phyloP scores from a whole-genome alignment of 2,888 invertebrate species.

The Hedya salicella region DNA sequence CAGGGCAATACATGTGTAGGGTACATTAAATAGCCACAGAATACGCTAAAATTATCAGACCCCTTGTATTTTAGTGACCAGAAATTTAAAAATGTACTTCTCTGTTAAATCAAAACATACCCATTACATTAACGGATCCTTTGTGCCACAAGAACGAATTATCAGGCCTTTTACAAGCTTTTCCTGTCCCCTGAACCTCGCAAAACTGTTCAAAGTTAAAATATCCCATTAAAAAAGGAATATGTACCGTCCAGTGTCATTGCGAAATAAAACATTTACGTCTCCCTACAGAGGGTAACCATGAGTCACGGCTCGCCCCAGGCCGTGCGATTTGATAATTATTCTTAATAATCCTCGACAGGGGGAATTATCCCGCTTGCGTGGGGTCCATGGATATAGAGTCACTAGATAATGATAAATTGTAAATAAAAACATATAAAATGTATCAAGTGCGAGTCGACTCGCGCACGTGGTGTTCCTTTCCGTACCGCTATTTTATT shows the following conservation, averaged over 20 bases:
- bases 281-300: constrained; percentile 15
- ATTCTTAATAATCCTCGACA: constrained; percentile 42
- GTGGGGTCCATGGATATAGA: constrained; percentile 4
- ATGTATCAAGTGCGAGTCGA: too few relatives aligned
- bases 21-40: too few relatives aligned
- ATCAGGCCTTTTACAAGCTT: background rate
- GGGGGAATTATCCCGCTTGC: constrained; percentile 32
- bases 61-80: too few relatives aligned
- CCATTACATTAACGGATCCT: too few relatives aligned
- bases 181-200: background rate
- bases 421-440: background rate
- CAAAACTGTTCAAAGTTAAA: background rate
- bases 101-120: too few relatives aligned
- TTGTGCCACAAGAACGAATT: too few relatives aligned
- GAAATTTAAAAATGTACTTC: too few relatives aligned
- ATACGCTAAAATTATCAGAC: too few relatives aligned
- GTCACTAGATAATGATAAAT: constrained; percentile 12
- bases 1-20: too few relatives aligned
- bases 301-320: constrained; percentile 29
- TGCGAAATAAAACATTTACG: constrained; percentile 24
- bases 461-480: too few relatives aligned
- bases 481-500: too few relatives aligned
- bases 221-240: constrained; percentile 10
- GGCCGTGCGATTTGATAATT: constrained; percentile 35
- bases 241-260: background rate